Evolutionary conservation across 2,888 invertebrate species (phyloP).

Genomic region (Drosophila paracracens): DNA sequence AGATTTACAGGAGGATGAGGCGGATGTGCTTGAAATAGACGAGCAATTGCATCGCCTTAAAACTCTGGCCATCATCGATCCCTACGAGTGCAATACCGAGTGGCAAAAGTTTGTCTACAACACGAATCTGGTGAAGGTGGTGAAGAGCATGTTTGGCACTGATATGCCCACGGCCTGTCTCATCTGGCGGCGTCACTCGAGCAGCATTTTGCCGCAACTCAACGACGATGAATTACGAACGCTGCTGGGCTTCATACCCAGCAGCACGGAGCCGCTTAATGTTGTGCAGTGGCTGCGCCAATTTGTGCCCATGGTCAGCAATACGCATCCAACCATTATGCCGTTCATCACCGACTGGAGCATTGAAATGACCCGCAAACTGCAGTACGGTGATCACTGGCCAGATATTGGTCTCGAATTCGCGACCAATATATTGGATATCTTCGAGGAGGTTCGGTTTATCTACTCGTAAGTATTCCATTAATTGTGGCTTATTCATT

Average conservation of each 20-base stretch:
- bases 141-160: constrained; percentile 79
- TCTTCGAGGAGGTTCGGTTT: constrained; percentile 83
- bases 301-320: constrained; percentile 82
- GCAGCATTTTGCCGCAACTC: constrained; percentile 78
- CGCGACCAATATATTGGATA: constrained; percentile 80
- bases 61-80: constrained; percentile 84
- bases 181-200: constrained; percentile 84
- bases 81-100: constrained; percentile 83
- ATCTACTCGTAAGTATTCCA: constrained; percentile 79
- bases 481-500: neutral
- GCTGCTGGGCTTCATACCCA: constrained; percentile 81
- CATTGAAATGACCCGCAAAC: constrained; percentile 80
- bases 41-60: constrained; percentile 83
- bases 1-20: constrained; percentile 71
- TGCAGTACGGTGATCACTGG: constrained; percentile 84
- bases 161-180: constrained; percentile 83
- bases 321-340: constrained; percentile 83
- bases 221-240: constrained; percentile 77
- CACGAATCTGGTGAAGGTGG: constrained; percentile 79
- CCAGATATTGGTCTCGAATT: constrained; percentile 85
- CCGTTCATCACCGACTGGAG: constrained; percentile 83
- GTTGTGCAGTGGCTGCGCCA: constrained; percentile 84
- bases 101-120: constrained; percentile 85
- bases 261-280: constrained; percentile 81
- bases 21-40: constrained; percentile 81